These are phyloP conservation scores for Pempheris klunzingeri DNA, from an alignment of 2,797 vertebrate species.

Conservation along the genomic window DNA sequence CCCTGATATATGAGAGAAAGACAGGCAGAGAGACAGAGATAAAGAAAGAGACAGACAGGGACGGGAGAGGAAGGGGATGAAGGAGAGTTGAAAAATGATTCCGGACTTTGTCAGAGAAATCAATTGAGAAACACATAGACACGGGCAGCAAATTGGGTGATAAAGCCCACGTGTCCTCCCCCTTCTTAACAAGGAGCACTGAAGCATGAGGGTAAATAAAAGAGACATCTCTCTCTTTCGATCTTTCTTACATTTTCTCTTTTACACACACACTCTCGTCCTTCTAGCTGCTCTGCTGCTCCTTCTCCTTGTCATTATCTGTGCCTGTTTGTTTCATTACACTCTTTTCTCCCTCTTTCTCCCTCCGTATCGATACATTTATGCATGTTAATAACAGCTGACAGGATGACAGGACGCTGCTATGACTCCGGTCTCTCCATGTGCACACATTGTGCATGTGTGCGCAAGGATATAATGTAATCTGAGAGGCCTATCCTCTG, in stretches of 20 bases:
- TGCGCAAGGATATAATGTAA: conserved; percentile 52
- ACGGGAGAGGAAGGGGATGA: conserved; percentile 55
- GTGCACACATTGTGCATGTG: conserved; percentile 29
- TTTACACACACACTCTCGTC: conserved; percentile 27
- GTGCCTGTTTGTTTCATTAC: conserved; percentile 41
- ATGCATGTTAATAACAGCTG: conserved; percentile 54
- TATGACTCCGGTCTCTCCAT: conserved; percentile 2
- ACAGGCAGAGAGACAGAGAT: conserved; percentile 46
- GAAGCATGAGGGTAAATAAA: conserved; percentile 83
- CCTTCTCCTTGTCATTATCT: conserved; percentile 30
- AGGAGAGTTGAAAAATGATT: conserved; percentile 80
- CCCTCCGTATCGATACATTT: conserved; percentile 44
- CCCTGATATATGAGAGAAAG: conserved; percentile 52
- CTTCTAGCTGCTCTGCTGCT: conserved; percentile 25
- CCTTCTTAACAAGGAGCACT: conserved; percentile 80
- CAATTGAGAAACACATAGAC: conserved; percentile 81
- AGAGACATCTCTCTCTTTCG: conserved; percentile 74
- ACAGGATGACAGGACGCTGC: conserved; percentile 37
- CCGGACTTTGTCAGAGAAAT: conserved; percentile 84
- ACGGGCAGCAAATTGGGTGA: conserved; percentile 83
- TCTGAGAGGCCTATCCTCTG: conserved; percentile 60
- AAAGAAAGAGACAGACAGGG: conserved; percentile 51
- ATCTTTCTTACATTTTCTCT: conserved; percentile 53
- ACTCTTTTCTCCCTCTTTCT: conserved; percentile 21
- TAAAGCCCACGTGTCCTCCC: conserved; percentile 78